Evolutionary conservation across 2,113 vertebrate genomes (phyloP).

Genomic region (Megaceryle torquata): DNA sequence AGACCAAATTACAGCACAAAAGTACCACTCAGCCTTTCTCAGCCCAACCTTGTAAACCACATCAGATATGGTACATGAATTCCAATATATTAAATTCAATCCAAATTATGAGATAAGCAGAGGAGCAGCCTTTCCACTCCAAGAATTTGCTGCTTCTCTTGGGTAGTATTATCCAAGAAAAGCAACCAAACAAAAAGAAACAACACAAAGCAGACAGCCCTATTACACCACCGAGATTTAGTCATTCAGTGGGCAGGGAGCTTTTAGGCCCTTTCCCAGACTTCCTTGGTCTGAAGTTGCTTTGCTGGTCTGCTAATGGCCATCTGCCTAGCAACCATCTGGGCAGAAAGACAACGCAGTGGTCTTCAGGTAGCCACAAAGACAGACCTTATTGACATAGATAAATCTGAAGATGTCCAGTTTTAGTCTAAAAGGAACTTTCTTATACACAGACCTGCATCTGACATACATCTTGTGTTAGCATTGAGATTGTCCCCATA

Average conservation of each 20-base stretch:
- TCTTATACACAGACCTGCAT: neutral
- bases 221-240: neutral
- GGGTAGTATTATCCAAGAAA: neutral
- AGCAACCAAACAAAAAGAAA: neutral
- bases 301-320: neutral
- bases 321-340: neutral
- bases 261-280: neutral
- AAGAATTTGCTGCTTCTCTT: neutral
- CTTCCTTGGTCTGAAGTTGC: neutral
- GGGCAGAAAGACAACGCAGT: neutral
- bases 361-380: neutral
- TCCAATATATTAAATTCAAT: neutral
- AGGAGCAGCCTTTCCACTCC: neutral
- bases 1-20: neutral
- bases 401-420: neutral
- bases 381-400: neutral
- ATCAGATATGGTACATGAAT: neutral
- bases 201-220: neutral
- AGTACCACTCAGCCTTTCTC: neutral
- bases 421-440: neutral
- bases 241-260: neutral
- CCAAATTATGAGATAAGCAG: neutral
- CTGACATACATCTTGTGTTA: neutral
- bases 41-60: neutral
- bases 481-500: neutral